Evolutionary conservation across 92 coral and sea anemone genomes (phyloP).

Genomic region (Bergia puertoricense): DNA sequence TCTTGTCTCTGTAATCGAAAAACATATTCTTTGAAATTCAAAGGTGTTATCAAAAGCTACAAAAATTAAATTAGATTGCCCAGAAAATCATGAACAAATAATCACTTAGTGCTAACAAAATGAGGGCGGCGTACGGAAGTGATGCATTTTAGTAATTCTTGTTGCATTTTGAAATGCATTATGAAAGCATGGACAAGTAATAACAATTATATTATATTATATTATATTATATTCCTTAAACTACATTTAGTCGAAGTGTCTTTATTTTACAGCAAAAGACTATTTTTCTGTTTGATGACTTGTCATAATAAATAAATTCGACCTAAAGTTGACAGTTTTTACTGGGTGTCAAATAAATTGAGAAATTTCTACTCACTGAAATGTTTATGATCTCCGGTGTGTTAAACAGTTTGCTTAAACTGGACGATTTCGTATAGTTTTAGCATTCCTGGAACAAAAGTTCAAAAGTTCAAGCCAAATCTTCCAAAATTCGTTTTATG

Average conservation of each 20-base stretch:
- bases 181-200: slow-evolving; percentile 50
- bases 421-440: background rate
- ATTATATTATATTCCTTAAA: slow-evolving; percentile 41
- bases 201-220: slow-evolving; percentile 56
- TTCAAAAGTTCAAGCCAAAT: background rate
- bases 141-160: slow-evolving; percentile 54
- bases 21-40: slow-evolving; percentile 5
- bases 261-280: background rate
- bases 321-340: background rate
- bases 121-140: slow-evolving; percentile 54
- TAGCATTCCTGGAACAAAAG: background rate
- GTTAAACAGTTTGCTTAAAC: slow-evolving; percentile 4
- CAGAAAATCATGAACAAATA: slow-evolving; percentile 16
- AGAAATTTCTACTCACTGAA: background rate
- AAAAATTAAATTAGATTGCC: slow-evolving; percentile 34
- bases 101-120: slow-evolving; percentile 34
- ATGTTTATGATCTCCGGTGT: background rate
- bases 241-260: slow-evolving; percentile 1
- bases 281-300: background rate
- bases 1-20: slow-evolving; percentile 22
- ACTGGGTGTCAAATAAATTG: background rate
- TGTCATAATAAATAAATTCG: slow-evolving; percentile 5
- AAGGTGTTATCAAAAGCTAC: slow-evolving; percentile 27
- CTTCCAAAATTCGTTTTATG: background rate
- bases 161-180: slow-evolving; percentile 51